Conservation (phyloP, 2,113 vertebrate species). For the Grus americana region DNA sequence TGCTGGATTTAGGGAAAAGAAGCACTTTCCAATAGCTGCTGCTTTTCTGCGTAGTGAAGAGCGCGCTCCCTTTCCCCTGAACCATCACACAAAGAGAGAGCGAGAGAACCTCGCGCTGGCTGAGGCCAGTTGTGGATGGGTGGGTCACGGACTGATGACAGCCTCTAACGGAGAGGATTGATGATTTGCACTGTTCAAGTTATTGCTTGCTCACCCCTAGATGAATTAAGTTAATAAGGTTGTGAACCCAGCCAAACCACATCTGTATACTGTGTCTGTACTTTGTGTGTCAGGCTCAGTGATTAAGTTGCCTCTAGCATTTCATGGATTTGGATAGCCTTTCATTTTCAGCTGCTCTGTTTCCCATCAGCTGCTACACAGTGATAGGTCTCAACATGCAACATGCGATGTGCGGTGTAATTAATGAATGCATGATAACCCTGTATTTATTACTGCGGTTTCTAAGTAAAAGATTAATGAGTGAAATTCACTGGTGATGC, state of each 20-base stretch:
- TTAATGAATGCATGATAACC: background rate
- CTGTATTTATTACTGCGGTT: constrained; percentile 7
- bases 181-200: background rate
- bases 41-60: background rate
- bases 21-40: background rate
- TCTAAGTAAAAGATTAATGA: constrained; percentile 35
- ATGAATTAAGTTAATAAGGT: constrained; percentile 44
- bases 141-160: background rate
- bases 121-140: background rate
- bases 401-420: background rate
- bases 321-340: constrained; percentile 29
- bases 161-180: background rate
- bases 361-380: constrained; percentile 32
- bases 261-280: constrained; percentile 1
- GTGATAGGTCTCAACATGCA: background rate
- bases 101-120: background rate
- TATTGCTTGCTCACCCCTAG: constrained; percentile 13
- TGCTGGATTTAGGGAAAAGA: background rate
- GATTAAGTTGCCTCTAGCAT: constrained; percentile 22
- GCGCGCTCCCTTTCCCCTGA: background rate
- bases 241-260: constrained; percentile 24
- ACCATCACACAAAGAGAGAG: background rate
- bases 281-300: constrained; percentile 4
- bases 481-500: background rate
- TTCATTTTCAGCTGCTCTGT: constrained; percentile 43